Evolutionary conservation across 1,140 invertebrate genomes (phyloP).

Genomic region (Atopsyche davidsoni): DNA sequence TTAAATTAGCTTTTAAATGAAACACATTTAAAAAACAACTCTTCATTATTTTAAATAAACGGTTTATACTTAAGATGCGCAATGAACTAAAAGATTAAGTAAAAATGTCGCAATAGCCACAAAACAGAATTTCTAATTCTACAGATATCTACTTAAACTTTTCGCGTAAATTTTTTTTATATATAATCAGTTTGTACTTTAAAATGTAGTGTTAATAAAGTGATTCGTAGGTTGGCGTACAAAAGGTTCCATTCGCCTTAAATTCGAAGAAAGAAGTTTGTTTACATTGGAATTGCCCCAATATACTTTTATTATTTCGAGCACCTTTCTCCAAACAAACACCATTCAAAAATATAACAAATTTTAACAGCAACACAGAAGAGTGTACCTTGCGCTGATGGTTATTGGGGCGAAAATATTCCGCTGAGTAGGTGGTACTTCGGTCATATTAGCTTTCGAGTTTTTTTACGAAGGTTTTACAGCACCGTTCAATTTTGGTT

Average conservation of each 20-base stretch:
- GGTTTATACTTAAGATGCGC: too few relatives aligned
- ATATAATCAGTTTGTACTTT: too few relatives aligned
- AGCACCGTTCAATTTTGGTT: slow-evolving; percentile 19
- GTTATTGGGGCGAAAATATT: slow-evolving; percentile 7
- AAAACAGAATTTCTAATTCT: too few relatives aligned
- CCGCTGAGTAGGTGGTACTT: background rate
- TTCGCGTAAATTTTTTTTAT: too few relatives aligned
- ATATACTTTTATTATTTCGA: slow-evolving; percentile 14
- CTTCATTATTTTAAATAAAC: too few relatives aligned
- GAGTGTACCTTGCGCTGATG: background rate
- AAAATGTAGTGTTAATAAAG: too few relatives aligned
- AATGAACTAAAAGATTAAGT: too few relatives aligned
- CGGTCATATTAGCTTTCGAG: slow-evolving; percentile 3
- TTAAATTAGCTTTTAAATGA: too few relatives aligned
- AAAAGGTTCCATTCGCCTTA: slow-evolving; percentile 7
- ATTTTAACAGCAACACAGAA: background rate
- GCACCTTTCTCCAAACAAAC: slow-evolving; percentile 14
- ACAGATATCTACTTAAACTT: too few relatives aligned
- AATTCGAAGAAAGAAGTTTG: slow-evolving; percentile 10
- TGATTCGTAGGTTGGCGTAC: too few relatives aligned
- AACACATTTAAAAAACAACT: too few relatives aligned
- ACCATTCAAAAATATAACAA: background rate
- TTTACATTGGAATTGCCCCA: slow-evolving; percentile 6
- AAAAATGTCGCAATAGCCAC: too few relatives aligned
- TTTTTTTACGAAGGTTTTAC: slow-evolving; percentile 16